phyloP scores from a whole-genome alignment of 2,888 invertebrate species.

The Drosophila conformis region DNA sequence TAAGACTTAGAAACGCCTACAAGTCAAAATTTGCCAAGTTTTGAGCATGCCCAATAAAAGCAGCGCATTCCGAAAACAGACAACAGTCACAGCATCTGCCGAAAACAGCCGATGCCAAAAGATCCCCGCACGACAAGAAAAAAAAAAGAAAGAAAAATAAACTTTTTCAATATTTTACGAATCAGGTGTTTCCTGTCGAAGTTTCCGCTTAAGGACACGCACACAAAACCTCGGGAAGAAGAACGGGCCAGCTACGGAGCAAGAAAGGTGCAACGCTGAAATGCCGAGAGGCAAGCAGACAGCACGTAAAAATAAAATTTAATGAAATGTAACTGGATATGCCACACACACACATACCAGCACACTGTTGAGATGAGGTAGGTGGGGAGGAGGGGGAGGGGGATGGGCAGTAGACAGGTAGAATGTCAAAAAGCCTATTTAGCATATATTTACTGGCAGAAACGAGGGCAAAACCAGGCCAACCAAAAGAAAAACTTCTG shows the following conservation, averaged over 20 bases:
- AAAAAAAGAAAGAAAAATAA: constrained; percentile 42
- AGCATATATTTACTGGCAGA: constrained; percentile 76
- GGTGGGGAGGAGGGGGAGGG: neutral
- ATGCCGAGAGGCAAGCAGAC: constrained; percentile 56
- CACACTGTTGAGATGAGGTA: neutral
- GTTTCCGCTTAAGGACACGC: constrained; percentile 81
- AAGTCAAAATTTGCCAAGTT: neutral
- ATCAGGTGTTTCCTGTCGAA: constrained; percentile 81
- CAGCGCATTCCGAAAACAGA: constrained; percentile 36
- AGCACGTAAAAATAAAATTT: constrained; percentile 78
- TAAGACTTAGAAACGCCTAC: neutral
- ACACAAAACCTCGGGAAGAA: constrained; percentile 26
- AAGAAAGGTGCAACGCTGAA: constrained; percentile 17
- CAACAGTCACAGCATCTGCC: constrained; percentile 29
- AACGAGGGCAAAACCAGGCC: constrained; percentile 38
- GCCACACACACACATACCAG: constrained; percentile 27
- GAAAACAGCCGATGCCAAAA: constrained; percentile 43
- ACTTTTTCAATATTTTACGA: constrained; percentile 81
- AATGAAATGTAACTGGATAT: constrained; percentile 81
- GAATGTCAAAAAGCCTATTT: constrained; percentile 81
- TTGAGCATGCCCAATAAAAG: constrained; percentile 19
- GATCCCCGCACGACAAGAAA: constrained; percentile 27
- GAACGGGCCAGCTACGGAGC: neutral
- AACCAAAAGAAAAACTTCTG: constrained; percentile 49
- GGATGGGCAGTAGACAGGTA: constrained; percentile 55